Evolutionary conservation across 2,888 invertebrate species (phyloP).

Genomic region (Drosophila hamatofila): DNA sequence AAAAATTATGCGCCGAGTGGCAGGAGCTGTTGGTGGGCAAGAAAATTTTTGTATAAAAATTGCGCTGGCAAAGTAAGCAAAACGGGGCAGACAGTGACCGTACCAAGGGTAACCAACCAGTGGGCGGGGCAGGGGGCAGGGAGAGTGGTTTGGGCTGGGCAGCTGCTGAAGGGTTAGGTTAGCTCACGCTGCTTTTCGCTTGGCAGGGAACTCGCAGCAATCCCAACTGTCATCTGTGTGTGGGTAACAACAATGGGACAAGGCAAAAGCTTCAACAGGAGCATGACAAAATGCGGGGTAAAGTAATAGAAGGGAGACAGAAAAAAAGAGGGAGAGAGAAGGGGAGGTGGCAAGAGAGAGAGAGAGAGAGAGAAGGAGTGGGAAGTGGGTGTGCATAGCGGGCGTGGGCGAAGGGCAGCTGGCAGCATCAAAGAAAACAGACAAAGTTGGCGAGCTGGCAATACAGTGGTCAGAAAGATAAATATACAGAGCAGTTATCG

Average conservation of each 20-base stretch:
- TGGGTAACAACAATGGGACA: slow-evolving; percentile 53
- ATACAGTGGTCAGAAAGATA: slow-evolving; percentile 38
- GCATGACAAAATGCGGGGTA: slow-evolving; percentile 31
- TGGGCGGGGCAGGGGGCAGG: neutral
- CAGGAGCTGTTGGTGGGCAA: slow-evolving; percentile 48
- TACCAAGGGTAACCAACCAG: slow-evolving; percentile 59
- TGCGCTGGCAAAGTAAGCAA: slow-evolving; percentile 77
- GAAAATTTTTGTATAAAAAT: slow-evolving; percentile 81
- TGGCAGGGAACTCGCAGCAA: slow-evolving; percentile 36
- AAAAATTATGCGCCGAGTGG: slow-evolving; percentile 48
- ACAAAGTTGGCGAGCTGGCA: slow-evolving; percentile 8
- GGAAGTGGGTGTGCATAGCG: slow-evolving; percentile 2
- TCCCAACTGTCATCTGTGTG: slow-evolving; percentile 63
- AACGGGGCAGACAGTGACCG: slow-evolving; percentile 51
- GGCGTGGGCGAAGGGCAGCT: slow-evolving; percentile 33
- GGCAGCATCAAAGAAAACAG: slow-evolving; percentile 52
- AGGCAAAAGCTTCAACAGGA: slow-evolving; percentile 27
- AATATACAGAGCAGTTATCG: slow-evolving; percentile 4
- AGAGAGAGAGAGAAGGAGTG: neutral
- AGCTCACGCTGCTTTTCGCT: slow-evolving; percentile 26
- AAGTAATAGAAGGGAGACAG: slow-evolving; percentile 15
- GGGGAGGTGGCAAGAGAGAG: neutral
- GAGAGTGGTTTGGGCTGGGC: slow-evolving; percentile 19
- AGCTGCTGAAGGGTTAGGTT: slow-evolving; percentile 63
- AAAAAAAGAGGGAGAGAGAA: slow-evolving; percentile 7